Evolutionary conservation across 2,888 invertebrate genomes (phyloP).

Genomic region (Drosophila aldrichi): DNA sequence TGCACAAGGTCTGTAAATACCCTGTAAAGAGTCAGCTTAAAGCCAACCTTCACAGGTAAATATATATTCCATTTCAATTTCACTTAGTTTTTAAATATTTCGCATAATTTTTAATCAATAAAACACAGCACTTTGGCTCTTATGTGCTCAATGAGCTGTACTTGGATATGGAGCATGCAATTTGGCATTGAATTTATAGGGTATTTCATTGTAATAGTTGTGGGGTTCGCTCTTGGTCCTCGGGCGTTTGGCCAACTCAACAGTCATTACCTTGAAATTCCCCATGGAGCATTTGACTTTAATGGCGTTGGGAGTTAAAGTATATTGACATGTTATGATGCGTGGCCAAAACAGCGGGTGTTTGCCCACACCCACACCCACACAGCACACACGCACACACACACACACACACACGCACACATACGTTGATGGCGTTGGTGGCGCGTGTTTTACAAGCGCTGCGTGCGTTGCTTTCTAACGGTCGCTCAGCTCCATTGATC

Average conservation of each 20-base stretch:
- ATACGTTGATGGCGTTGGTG: slow-evolving; percentile 39
- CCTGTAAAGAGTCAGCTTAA: slow-evolving; percentile 4
- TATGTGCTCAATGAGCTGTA: neutral
- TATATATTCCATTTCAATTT: too few relatives aligned
- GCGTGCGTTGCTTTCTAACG: slow-evolving; percentile 65
- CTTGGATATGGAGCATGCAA: neutral
- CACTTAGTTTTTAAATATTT: too few relatives aligned
- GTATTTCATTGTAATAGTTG: slow-evolving; percentile 34
- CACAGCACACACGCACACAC: slow-evolving; percentile 1
- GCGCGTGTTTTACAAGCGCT: slow-evolving; percentile 52
- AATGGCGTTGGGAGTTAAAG: slow-evolving; percentile 69
- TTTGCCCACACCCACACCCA: slow-evolving; percentile 23
- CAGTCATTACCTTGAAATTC: slow-evolving; percentile 57
- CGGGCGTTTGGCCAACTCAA: slow-evolving; percentile 36
- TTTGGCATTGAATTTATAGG: slow-evolving; percentile 22
- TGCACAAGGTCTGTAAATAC: slow-evolving; percentile 8
- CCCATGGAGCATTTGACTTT: slow-evolving; percentile 79
- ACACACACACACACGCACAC: slow-evolving; percentile 13
- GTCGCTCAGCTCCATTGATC: slow-evolving; percentile 29
- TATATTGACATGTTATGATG: slow-evolving; percentile 83
- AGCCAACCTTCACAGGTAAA: neutral
- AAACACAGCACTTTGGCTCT: neutral
- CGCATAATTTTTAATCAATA: too few relatives aligned
- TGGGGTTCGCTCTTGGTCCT: slow-evolving; percentile 7
- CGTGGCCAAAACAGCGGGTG: slow-evolving; percentile 67